Evolutionary conservation across 2,797 vertebrate genomes (phyloP).

Genomic region (Morus bassanus): DNA sequence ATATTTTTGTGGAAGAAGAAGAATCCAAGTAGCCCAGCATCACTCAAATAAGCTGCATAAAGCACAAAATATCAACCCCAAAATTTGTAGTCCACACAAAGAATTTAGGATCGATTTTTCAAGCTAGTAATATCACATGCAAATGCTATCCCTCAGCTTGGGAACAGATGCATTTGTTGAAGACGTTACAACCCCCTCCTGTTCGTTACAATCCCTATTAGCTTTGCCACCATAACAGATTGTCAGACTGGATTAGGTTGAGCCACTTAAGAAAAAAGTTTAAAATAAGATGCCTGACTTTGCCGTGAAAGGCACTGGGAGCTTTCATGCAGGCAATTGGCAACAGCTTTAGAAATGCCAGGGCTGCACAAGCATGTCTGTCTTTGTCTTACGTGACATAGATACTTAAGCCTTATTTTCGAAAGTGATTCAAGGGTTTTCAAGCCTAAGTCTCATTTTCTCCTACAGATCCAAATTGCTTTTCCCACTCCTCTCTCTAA

Average conservation of each 20-base stretch:
- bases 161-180: slow-evolving; percentile 28
- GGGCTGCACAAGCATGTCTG: background rate
- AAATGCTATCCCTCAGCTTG: background rate
- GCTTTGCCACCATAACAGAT: background rate
- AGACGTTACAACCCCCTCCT: slow-evolving; percentile 1
- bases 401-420: background rate
- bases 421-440: slow-evolving; percentile 24
- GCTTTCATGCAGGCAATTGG: background rate
- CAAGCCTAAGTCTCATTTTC: background rate
- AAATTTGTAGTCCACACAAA: accelerated
- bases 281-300: background rate
- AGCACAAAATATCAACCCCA: background rate
- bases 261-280: slow-evolving; percentile 10
- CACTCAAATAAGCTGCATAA: background rate
- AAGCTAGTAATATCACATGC: background rate
- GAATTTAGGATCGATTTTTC: background rate
- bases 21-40: background rate
- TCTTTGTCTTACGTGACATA: background rate
- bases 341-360: background rate
- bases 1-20: background rate
- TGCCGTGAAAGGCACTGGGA: background rate
- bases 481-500: slow-evolving; percentile 31
- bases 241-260: slow-evolving; percentile 20
- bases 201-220: slow-evolving; percentile 20
- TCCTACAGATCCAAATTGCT: slow-evolving; percentile 18